phyloP scores from a whole-genome alignment of 2,113 vertebrate genomes.

The Dolichotis patagonum region DNA sequence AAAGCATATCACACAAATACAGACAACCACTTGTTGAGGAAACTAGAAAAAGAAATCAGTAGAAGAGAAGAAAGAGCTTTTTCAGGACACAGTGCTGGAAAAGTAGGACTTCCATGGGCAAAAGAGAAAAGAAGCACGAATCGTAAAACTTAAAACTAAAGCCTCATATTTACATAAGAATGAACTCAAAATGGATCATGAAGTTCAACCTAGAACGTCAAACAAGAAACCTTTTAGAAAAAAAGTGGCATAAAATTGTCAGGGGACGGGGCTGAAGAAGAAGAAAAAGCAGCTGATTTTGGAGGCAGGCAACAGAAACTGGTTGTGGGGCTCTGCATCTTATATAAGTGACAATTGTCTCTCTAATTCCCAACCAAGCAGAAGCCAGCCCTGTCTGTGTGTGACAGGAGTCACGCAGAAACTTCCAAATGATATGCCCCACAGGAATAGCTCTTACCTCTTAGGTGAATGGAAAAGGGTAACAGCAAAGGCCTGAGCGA shows the following conservation, averaged over 20 bases:
- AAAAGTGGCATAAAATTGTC: neutral
- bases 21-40: no score
- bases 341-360: neutral
- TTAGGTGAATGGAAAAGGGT: conserved; percentile 12
- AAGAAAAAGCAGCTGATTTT: neutral
- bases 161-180: neutral
- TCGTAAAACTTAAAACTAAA: neutral
- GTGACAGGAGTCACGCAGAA: neutral
- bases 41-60: neutral
- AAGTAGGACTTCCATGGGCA: neutral
- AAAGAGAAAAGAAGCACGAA: fast-evolving
- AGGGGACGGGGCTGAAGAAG: neutral
- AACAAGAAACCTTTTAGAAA: neutral
- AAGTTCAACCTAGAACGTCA: neutral
- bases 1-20: neutral
- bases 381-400: neutral
- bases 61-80: neutral
- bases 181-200: neutral
- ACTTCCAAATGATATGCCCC: conserved; percentile 21
- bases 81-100: neutral
- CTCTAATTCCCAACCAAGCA: conserved; percentile 6
- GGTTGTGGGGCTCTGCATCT: neutral
- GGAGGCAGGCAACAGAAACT: neutral
- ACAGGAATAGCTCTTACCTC: conserved; percentile 42
- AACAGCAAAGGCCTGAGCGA: neutral